phyloP scores from a whole-genome alignment of 2,113 vertebrate genomes.

The Cebidichthys violaceus region DNA sequence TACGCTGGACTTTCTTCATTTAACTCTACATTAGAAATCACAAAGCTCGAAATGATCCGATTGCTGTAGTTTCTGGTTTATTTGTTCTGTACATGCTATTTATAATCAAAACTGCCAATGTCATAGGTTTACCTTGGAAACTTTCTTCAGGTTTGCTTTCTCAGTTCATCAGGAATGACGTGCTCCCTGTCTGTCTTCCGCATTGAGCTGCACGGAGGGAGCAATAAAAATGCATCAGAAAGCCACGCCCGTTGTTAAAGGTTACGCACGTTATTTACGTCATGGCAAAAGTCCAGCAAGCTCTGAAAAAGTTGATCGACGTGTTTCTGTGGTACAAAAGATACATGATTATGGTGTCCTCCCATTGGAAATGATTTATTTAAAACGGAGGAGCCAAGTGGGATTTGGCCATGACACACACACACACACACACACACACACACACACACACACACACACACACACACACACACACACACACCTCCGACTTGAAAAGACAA shows the following conservation, averaged over 20 bases:
- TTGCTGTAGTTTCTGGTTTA: background rate
- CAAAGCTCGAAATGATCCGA: background rate
- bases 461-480: background rate
- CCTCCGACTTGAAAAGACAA: background rate
- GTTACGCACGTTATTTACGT: background rate
- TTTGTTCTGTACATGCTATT: background rate
- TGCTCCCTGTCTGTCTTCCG: slow-evolving; percentile 59
- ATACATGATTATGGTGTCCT: background rate
- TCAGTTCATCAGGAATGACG: background rate
- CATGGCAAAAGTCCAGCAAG: background rate
- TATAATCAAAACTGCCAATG: background rate
- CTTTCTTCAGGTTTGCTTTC: background rate
- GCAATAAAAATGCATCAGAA: background rate
- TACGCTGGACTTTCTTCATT: background rate
- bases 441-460: background rate
- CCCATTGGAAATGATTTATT: background rate
- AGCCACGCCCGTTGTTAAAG: slow-evolving; percentile 49
- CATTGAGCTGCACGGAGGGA: slow-evolving; percentile 10
- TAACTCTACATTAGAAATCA: background rate
- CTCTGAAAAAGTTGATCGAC: background rate
- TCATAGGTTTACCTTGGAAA: slow-evolving; percentile 37
- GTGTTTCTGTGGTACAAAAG: background rate
- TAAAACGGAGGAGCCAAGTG: background rate
- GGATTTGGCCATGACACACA: background rate
- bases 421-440: background rate